Percentiles rank a stretch among this genome's conserved stretches.
Conservation (phyloP, 2,888 invertebrate genomes). For the Melanargia galathea region DNA sequence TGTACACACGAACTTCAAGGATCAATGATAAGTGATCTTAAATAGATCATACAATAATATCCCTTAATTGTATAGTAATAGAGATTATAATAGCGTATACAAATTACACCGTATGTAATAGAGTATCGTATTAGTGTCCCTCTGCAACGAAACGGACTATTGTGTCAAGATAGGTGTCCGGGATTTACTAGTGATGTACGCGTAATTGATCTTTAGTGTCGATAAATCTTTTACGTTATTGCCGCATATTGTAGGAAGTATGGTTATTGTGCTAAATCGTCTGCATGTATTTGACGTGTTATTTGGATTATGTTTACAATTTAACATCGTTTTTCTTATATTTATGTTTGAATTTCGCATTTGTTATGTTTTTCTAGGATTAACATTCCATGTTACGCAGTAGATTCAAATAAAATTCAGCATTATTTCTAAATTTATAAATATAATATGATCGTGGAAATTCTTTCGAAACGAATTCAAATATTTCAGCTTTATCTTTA, state of each 20-base stretch:
- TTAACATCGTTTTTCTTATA: conserved; percentile 10
- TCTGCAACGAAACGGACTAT: conserved; percentile 51
- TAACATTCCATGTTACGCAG: conserved; percentile 9
- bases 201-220: conserved; percentile 27
- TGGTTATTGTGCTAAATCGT: conserved; percentile 14
- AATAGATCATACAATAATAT: conserved; percentile 25
- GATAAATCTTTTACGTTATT: conserved; percentile 32
- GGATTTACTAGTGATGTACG: conserved; percentile 52
- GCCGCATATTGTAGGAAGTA: conserved; percentile 15
- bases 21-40: conserved; percentile 19
- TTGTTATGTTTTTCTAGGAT: conserved; percentile 2
- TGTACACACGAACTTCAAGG: conserved; percentile 29
- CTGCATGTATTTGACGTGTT: conserved; percentile 6
- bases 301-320: conserved; percentile 13
- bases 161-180: conserved; percentile 51
- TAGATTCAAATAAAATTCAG: conserved; percentile 8
- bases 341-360: background rate
- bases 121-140: conserved; percentile 44
- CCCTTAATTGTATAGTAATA: conserved; percentile 41
- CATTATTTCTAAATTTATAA: conserved; percentile 1
- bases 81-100: conserved; percentile 17
- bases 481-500: conserved; percentile 7
- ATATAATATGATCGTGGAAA: conserved; percentile 5
- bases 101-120: conserved; percentile 18
- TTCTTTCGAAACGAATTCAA: conserved; percentile 3